phyloP scores from a whole-genome alignment of 2,113 vertebrate species.

The Labrus mixtus region DNA sequence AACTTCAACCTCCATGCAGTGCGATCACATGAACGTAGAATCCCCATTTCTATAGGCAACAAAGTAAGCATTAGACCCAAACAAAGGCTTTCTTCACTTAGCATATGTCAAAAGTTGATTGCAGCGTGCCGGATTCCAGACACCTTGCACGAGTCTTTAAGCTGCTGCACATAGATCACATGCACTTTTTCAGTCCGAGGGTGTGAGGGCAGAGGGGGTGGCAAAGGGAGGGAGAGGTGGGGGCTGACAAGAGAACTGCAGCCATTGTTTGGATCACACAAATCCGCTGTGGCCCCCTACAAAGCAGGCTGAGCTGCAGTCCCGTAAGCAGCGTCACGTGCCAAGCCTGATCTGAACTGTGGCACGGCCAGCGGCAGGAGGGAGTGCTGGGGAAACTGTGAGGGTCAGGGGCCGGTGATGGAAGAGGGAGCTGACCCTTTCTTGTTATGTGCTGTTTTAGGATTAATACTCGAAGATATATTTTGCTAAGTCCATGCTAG shows the following conservation, averaged over 20 bases:
- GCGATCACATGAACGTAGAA: not conserved
- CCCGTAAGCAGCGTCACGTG: constrained; percentile 66
- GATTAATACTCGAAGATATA: constrained; percentile 12
- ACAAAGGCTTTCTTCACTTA: constrained; percentile 50
- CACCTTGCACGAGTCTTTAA: constrained; percentile 71
- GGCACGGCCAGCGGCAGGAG: constrained; percentile 35
- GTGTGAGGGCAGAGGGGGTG: constrained; percentile 14
- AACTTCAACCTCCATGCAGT: not conserved
- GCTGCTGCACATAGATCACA: constrained; percentile 71
- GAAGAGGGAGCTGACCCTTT: not conserved
- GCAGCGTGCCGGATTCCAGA: constrained; percentile 60
- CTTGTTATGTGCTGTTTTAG: not conserved
- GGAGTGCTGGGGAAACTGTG: constrained; percentile 2
- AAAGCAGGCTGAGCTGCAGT: constrained; percentile 66
- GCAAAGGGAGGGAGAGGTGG: not conserved
- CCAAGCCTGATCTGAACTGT: constrained; percentile 54
- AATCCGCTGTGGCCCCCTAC: constrained; percentile 67
- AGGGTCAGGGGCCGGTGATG: constrained; percentile 21
- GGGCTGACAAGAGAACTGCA: constrained; percentile 55
- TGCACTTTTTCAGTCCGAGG: constrained; percentile 43
- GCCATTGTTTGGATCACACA: constrained; percentile 79
- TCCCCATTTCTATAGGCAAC: not conserved
- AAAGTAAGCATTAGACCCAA: constrained; percentile 12
- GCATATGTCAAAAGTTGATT: constrained; percentile 55
- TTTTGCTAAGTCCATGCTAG: not conserved